phyloP scores from a whole-genome alignment of 2,888 invertebrate genomes.

The Automeris io region DNA sequence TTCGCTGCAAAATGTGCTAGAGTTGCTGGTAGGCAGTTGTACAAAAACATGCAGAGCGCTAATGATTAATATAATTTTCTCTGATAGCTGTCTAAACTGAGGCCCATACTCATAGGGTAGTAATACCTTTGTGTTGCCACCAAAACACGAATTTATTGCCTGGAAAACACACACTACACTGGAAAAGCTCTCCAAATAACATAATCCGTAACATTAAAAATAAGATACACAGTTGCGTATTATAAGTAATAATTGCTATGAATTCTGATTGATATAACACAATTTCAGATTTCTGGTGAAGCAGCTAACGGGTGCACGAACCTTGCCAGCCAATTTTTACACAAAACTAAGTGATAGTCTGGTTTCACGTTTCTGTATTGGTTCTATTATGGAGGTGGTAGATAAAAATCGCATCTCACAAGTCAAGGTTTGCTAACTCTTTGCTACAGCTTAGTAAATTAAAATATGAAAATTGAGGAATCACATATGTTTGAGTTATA shows the following conservation, averaged over 20 bases:
- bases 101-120: too few species aligned
- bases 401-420: constrained; percentile 97
- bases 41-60: too few species aligned
- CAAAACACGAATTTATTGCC: too few species aligned
- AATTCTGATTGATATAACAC: constrained; percentile 1
- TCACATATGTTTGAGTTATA: too few species aligned
- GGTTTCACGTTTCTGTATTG: constrained; percentile 88
- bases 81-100: too few species aligned
- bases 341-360: constrained; percentile 90
- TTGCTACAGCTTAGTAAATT: neutral
- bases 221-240: neutral
- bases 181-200: too few species aligned
- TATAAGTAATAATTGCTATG: neutral
- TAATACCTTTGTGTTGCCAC: too few species aligned
- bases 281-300: constrained; percentile 85
- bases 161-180: too few species aligned
- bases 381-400: constrained; percentile 93
- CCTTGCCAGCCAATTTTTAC: constrained; percentile 94
- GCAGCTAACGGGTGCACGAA: constrained; percentile 95
- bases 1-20: too few species aligned
- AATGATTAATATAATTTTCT: too few species aligned
- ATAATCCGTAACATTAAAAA: too few species aligned
- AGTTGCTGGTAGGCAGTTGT: too few species aligned
- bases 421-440: constrained; percentile 77
- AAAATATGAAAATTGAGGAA: neutral